Percentiles rank a stretch among this genome's conserved stretches.
Evolutionary conservation across 2,113 vertebrate genomes (phyloP).

Genomic region (Cyanistes caeruleus): DNA sequence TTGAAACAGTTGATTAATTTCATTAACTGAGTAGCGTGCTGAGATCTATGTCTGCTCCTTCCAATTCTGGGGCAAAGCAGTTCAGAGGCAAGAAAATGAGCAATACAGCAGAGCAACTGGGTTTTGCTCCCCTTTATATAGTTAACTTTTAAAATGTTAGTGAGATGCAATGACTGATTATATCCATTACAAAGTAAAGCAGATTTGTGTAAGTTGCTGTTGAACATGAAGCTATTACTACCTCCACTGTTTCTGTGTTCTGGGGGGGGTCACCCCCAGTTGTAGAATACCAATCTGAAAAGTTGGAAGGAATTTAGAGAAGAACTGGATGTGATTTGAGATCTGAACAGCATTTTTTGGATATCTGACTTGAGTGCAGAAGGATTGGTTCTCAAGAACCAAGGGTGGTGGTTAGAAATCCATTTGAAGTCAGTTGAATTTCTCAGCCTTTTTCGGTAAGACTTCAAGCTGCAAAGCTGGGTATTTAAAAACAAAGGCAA

Average conservation of each 20-base stretch:
- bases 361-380: not conserved
- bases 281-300: not conserved
- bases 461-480: not conserved
- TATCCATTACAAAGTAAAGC: not conserved
- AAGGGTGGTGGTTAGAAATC: not conserved
- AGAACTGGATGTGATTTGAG: not conserved
- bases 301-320: not conserved
- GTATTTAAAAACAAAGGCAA: not conserved
- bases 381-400: not conserved
- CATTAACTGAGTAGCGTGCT: not conserved
- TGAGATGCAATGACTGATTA: not conserved
- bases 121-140: not conserved
- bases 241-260: not conserved
- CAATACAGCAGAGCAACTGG: not conserved
- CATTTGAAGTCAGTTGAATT: fast-evolving
- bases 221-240: not conserved
- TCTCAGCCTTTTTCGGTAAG: not conserved
- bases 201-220: not conserved
- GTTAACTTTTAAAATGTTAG: not conserved
- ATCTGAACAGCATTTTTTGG: not conserved
- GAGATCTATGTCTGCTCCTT: not conserved
- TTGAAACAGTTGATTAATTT: not conserved
- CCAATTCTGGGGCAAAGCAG: not conserved
- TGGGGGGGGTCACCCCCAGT: not conserved
- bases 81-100: not conserved